Evolutionary conservation across 1,140 invertebrate species (phyloP).

Genomic region (Pseudachorutes palmiensis): DNA sequence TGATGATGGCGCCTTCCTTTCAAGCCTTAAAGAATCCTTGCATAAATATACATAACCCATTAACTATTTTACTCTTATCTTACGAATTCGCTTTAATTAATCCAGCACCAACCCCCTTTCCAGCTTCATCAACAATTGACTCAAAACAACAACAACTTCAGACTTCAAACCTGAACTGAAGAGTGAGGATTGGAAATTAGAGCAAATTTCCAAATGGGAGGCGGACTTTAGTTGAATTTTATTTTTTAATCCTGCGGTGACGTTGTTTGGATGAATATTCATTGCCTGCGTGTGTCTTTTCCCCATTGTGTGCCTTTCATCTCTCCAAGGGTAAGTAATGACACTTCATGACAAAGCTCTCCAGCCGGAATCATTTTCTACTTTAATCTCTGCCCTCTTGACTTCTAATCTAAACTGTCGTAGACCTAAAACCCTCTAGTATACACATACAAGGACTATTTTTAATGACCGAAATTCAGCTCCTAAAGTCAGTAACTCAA

Average conservation of each 20-base stretch:
- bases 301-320: background rate
- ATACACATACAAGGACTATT: too few relatives aligned
- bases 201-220: background rate
- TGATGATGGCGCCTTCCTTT: background rate
- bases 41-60: conserved; percentile 14
- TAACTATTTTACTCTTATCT: conserved; percentile 9
- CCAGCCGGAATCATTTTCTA: background rate
- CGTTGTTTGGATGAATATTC: conserved; percentile 8
- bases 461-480: too few relatives aligned
- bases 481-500: too few relatives aligned
- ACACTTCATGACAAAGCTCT: conserved; percentile 10
- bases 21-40: background rate
- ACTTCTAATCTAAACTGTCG: background rate
- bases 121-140: background rate
- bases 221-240: background rate
- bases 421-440: background rate
- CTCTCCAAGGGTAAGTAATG: conserved; percentile 1
- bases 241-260: background rate
- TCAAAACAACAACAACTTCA: too few relatives aligned
- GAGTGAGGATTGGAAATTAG: too few relatives aligned
- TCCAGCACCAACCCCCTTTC: background rate
- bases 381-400: background rate
- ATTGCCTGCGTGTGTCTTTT: background rate
- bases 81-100: conserved; percentile 1
- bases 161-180: too few relatives aligned